Conservation (phyloP, 1,140 invertebrate genomes). For the Platorchestia sp. region DNA sequence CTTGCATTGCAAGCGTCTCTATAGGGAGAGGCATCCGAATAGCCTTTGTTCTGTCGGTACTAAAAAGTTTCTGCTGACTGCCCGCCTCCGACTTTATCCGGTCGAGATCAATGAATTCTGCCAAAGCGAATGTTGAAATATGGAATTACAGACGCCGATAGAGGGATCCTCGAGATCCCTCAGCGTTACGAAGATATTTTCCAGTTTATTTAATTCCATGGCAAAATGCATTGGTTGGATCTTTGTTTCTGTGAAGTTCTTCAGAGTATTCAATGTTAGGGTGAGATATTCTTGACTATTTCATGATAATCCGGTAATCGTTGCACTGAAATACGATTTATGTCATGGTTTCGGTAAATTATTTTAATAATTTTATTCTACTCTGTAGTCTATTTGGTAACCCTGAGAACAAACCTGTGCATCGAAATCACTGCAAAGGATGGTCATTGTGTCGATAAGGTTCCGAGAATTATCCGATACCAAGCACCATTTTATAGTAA, state of each 20-base stretch:
- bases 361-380: no score
- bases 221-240: background rate
- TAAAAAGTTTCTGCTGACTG: conserved; percentile 23
- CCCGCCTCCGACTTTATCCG: background rate
- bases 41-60: background rate
- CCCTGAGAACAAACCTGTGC: no score
- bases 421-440: no score
- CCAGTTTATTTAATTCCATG: background rate
- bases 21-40: background rate
- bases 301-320: background rate
- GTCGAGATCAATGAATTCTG: background rate
- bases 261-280: background rate
- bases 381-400: no score
- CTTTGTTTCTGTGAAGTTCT: no score
- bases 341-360: background rate
- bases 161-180: background rate
- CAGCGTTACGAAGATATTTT: background rate
- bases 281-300: background rate
- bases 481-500: no score
- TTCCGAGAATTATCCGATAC: no score
- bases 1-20: background rate
- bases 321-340: background rate
- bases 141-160: background rate
- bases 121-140: background rate
- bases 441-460: no score